phyloP scores from a whole-genome alignment of 2,113 vertebrate genomes.

The Columba livia region DNA sequence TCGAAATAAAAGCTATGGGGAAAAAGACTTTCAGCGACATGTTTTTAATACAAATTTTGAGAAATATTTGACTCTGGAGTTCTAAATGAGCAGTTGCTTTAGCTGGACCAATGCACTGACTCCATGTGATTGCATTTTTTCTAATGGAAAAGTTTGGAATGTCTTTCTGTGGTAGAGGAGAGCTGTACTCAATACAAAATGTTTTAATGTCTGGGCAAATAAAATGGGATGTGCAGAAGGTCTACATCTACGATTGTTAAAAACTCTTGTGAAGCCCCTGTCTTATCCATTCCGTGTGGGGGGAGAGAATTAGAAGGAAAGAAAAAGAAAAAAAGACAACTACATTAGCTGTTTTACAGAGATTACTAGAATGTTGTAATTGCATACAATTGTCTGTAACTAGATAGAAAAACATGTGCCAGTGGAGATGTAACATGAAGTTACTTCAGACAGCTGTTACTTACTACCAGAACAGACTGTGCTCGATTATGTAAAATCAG shows the following conservation, averaged over 20 bases:
- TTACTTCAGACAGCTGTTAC: conserved; percentile 35
- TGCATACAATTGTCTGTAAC: conserved; percentile 19
- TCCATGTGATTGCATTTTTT: neutral
- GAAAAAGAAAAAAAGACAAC: neutral
- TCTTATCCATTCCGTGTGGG: neutral
- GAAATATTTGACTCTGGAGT: neutral
- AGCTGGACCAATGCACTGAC: neutral
- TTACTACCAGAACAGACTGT: conserved; percentile 6
- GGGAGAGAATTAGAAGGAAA: neutral
- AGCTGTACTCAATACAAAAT: neutral
- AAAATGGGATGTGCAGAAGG: neutral
- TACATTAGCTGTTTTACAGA: conserved; percentile 33
- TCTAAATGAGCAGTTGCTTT: neutral
- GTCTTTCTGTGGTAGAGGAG: neutral
- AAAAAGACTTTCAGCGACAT: neutral
- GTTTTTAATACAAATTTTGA: neutral
- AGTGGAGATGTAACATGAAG: neutral
- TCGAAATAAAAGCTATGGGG: neutral
- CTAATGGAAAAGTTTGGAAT: neutral
- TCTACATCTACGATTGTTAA: neutral
- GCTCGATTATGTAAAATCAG: neutral
- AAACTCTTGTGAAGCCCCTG: neutral
- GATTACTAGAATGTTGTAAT: conserved; percentile 8
- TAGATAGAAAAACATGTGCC: conserved; percentile 10
- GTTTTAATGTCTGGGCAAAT: neutral